These are phyloP conservation scores for Lymantria monacha DNA, from an alignment of 2,888 invertebrate species.

Conservation along the genomic window DNA sequence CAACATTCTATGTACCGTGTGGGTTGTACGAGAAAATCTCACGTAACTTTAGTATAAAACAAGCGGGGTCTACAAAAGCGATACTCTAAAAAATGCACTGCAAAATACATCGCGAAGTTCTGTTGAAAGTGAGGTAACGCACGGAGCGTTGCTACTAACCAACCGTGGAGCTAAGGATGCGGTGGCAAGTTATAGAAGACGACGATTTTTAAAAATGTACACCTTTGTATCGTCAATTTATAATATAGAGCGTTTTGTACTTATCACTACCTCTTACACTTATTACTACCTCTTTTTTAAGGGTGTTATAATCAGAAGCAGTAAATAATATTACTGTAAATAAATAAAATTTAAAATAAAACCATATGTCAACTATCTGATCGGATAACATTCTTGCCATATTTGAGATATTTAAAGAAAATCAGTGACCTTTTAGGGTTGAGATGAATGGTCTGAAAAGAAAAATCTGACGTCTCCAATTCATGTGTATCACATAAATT, in stretches of 20 bases:
- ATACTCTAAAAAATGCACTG: constrained; percentile 80
- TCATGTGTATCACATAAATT: too few relatives aligned
- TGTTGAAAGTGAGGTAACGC: constrained; percentile 79
- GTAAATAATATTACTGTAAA: too few relatives aligned
- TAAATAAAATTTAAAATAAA: too few relatives aligned
- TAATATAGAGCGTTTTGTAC: not conserved
- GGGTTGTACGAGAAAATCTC: constrained; percentile 50
- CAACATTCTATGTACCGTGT: constrained; percentile 14
- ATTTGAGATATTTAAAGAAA: too few relatives aligned
- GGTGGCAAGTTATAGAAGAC: constrained; percentile 30
- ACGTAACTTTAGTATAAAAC: constrained; percentile 70
- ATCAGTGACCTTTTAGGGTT: too few relatives aligned
- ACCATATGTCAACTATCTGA: too few relatives aligned
- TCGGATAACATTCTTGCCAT: too few relatives aligned
- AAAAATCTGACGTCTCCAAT: too few relatives aligned
- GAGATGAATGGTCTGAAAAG: too few relatives aligned
- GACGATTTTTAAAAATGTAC: constrained; percentile 23
- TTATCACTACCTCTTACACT: too few relatives aligned
- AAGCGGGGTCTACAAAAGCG: constrained; percentile 74
- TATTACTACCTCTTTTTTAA: too few relatives aligned
- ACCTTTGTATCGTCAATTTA: not conserved
- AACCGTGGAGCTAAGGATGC: constrained; percentile 68
- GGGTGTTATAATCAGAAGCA: too few relatives aligned
- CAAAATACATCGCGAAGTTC: constrained; percentile 78
- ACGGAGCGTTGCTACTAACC: constrained; percentile 78